Base-by-base conservation (phyloP, 1,140 invertebrate genomes). In the Philopotamus ludificatus region DNA sequence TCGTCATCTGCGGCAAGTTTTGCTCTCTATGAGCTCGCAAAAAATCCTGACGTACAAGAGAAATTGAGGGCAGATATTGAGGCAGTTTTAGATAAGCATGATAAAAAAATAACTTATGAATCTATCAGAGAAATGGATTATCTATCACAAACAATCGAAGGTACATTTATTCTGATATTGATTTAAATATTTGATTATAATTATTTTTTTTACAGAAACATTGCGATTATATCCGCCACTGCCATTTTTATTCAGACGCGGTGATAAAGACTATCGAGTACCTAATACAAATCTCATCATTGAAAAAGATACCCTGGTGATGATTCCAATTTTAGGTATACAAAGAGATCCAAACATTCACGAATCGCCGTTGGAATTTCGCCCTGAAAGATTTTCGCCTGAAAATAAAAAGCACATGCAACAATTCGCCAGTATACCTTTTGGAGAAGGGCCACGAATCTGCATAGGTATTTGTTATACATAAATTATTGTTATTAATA, bases 331-430 rank as follows among this genome's bases (percentile, higher is more conserved):
- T 1, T 76, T 84, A 39, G 83, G 82, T 1, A 76, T 92, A 26
- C 89, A 92, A 63, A 79, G 81, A 7, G 82, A 87, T 77, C 39
- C 23, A 3, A 42, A 66, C 3, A 61, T 79, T 42, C 89, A 81
- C 70, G 80, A 85, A 2, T 78, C 89, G 47, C 88, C 89, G 1
- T 78, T 87, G 15, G 71, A 65, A 7, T 90, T 87, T 66, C 77
- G 87, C 72, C 88, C 89, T 0, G 86, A 89, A 16, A 76, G 87
- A 55, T 89, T 89, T 74, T 70, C 79, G 2, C 75, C 80, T 0
- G 84, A 86, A 39, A 81, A 83, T 47, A 70, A 74, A 39, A 66
- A 70, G 0, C 70, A 74, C 47, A 73, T 84, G 16, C 79, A 75
- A 64, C 77, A 71, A 4, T 80, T 74, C 66, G 71, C 79, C 2